Base-by-base conservation (phyloP, 1,140 invertebrate species). In the Nymphalis io region DNA sequence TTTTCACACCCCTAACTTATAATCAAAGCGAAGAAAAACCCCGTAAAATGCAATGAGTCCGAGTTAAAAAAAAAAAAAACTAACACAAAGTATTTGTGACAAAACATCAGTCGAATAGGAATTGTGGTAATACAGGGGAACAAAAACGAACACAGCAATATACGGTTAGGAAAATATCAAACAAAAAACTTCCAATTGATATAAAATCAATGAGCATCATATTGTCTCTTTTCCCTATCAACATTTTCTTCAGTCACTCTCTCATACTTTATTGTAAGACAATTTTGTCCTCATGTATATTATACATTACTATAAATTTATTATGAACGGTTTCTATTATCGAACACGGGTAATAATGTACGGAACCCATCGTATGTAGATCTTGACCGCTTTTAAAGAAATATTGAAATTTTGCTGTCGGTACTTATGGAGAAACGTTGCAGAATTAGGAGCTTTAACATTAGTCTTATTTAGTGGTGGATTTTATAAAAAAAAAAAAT, bases 381-480 rank as follows among this genome's bases (percentile, higher is more conserved):
- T 18, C 38, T 42, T 58, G 63, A 65, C 63, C 63, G 63, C 33
- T 64, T 64, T 27, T 53, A 15, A 65, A 20, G 16, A 55, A 40
- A 57, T 21, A 33, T 42, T n/a, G 6, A 27, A 40, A 15, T 60
- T 60, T 23, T n/a, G 60, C 12, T 18, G 12, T 38, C 68, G 68
- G 68, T 63, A 70, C 70, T 46, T 53, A 53, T 38, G 55, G 70
- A 63, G 70, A 68, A 72, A 63, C 57, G 65, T 72, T 72, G 70
- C 65, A 69, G 60, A 73, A 73, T 68, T 55, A 73, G 66, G 61
- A 70, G 46, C 57, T 39, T 15, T 40, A 62, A 48, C n/a, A 65
- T 18, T 38, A 44, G 15, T 60, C 53, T 23, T 13, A 38, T 38
- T 64, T 58, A 61, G 44, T 66, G 59, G 58, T 60, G 48, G 40